Percentiles rank a stretch among this genome's conserved stretches.
phyloP scores from a whole-genome alignment of 2,113 vertebrate species.

The Menura novaehollandiae region DNA sequence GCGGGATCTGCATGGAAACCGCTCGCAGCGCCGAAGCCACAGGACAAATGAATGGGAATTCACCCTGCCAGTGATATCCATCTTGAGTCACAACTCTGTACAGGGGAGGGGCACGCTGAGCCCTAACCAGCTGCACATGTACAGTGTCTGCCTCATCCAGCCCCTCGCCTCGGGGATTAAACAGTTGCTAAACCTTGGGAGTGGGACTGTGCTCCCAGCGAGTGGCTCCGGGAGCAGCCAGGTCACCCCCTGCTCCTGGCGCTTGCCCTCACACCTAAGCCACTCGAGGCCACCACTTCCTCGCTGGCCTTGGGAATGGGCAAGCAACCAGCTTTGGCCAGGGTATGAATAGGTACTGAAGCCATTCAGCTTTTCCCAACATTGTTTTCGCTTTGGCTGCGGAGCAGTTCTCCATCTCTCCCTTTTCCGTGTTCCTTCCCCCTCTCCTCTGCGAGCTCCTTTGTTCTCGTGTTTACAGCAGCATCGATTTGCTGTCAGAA shows the following conservation, averaged over 20 bases:
- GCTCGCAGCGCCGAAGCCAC: background rate
- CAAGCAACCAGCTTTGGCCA: background rate
- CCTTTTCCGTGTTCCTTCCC: slow-evolving; percentile 40
- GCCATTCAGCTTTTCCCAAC: slow-evolving; percentile 32
- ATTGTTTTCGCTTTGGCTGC: slow-evolving; percentile 1
- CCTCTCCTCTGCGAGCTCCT: slow-evolving; percentile 36
- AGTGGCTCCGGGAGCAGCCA: fast-evolving
- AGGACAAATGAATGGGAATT: slow-evolving; percentile 34
- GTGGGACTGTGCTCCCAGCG: fast-evolving
- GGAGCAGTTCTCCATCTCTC: slow-evolving; percentile 8
- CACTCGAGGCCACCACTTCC: background rate
- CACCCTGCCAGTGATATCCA: slow-evolving; percentile 22
- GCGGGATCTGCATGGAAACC: background rate
- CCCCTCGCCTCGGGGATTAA: background rate
- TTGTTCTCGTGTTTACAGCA: slow-evolving; percentile 60
- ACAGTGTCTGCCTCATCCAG: background rate
- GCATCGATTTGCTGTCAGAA: slow-evolving; percentile 64
- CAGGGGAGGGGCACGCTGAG: slow-evolving; percentile 6
- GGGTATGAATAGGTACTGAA: background rate
- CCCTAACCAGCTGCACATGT: slow-evolving; percentile 53
- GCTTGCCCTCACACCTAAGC: background rate
- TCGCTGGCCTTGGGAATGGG: background rate
- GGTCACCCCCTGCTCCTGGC: background rate
- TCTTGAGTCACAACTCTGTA: background rate
- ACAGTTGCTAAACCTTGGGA: background rate